Evolutionary conservation across 2,113 vertebrate species (phyloP), one percentile per base, ranked within the genome.

Genomic region (Scomber colias): DNA sequence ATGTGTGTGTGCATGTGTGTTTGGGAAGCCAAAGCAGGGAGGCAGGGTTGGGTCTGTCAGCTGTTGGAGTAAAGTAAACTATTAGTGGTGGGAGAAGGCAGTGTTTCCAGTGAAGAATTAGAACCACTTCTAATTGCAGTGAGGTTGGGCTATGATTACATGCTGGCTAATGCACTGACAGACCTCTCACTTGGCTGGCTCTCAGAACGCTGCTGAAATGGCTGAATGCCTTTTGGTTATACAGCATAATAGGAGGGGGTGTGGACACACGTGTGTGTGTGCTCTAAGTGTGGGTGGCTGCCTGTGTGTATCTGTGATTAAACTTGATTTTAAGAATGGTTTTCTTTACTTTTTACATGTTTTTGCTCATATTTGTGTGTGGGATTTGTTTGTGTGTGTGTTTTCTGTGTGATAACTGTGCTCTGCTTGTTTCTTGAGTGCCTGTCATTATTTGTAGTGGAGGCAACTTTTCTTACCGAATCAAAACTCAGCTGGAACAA

Each of bases 131-230:
- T 95, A 93, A 94, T 94, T 94, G 92, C 90, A 86, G 87, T 83
- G 93, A 94, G 92, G 91, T 94, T 89, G 91, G 90, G 90, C 88
- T 93, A 91, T 93, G 93, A 93, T 94, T 93, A 94, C 93, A 93
- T 90, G 88, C 86, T 92, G 91, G 87, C 92, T 92, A 90, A 92
- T 91, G 91, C 89, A 90, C 89, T 89, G 90, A 92, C 88, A 90
- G 90, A 91, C 86, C 83, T 90, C 91, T 91, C 89, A 87, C 82
- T 92, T 93, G 93, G 90, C 93, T 85, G 87, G 73, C 81, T 90
- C 84, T 87, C 88, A 80, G 83, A 88, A 92, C 45, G 76, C 84
- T 86, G 87, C 90, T 89, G 84, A 92, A 90, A 91, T 89, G 91
- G 89, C 90, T 90, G 83, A 78, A 91, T 90, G 92, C 90, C 92